Conservation (phyloP, 2,888 invertebrate genomes). For the Phengaris arion region DNA sequence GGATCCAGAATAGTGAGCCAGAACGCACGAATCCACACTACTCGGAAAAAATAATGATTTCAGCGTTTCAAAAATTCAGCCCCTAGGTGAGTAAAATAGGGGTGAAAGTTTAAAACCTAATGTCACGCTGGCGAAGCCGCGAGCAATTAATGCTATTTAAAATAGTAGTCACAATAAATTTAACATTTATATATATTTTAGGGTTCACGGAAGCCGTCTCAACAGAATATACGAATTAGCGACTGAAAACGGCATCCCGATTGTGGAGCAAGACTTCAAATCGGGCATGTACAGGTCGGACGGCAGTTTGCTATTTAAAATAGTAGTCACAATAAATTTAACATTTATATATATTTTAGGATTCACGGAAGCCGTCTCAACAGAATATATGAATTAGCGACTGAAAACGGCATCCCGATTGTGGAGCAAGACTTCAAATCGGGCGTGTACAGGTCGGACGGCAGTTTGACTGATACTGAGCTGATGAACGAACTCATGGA, state of each 20-base stretch:
- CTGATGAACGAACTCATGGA: conserved; percentile 43
- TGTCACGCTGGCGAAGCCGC: no score
- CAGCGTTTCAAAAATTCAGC: no score
- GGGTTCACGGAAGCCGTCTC: conserved; percentile 57
- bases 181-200: no score
- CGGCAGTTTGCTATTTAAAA: conserved; percentile 32
- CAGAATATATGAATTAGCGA: conserved; percentile 49
- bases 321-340: no score
- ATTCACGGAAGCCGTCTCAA: conserved; percentile 57
- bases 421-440: conserved; percentile 48
- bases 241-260: conserved; percentile 47
- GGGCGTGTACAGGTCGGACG: conserved; percentile 44
- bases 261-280: conserved; percentile 47
- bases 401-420: conserved; percentile 48
- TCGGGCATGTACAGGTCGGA: conserved; percentile 45
- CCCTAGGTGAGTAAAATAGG: no score
- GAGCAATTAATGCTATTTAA: no score
- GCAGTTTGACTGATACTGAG: conserved; percentile 33
- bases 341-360: conserved; percentile 45
- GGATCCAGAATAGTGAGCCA: no score
- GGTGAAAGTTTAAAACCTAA: no score
- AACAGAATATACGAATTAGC: conserved; percentile 53
- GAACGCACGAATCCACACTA: no score
- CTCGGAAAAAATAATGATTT: no score
- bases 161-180: no score